Evolutionary conservation across 2,113 vertebrate genomes (phyloP), one percentile per base, ranked within the genome.

Genomic region (Collichthys lucidus): DNA sequence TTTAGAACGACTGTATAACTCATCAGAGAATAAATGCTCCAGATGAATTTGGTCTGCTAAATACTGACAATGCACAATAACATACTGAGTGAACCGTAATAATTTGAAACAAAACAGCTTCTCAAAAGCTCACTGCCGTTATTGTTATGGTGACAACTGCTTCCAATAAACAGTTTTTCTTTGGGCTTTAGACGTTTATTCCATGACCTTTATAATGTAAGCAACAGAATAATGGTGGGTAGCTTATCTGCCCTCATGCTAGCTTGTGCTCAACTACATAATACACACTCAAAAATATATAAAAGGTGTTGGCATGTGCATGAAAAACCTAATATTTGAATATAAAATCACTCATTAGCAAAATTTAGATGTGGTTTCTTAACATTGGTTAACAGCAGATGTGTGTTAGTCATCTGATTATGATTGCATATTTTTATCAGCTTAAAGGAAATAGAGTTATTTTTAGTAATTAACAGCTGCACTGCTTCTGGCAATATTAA

Each of bases 141-240:
- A 86, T 79, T 88, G 74, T 92, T 72, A 66, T 31, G 19, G 46
- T 63, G 77, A 88, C 84, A 74, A 72, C 67, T 79, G 67, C 59
- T 64, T 79, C 65, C 42, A 75, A 87, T 79, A 87, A 86, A 90
- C 78, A 66, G 44, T 83, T 83, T 79, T 70, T 71, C 75, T 85
- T 89, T 77, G 29, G 79, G 77, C 70, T 90, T 83, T 26, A 56
- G 72, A 84, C 92, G 84, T 87, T 89, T 92, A 77, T 83, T 85
- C 76, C 61, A 26, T 91, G 89, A 94, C 90, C 92, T 94, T 92
- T 92, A 67, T 78, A 62, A 79, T 8, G 42, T 53, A 79, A 74
- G 83, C 88, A 85, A 86, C 70, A 66, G 74, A n/a, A 59, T 70
- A 77, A 72, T 73, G 81, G 67, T 9, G 52, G 61, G 50, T 63